These are phyloP conservation scores for Mythimna impura DNA, from an alignment of 2,888 invertebrate genomes.

Conservation along the genomic window DNA sequence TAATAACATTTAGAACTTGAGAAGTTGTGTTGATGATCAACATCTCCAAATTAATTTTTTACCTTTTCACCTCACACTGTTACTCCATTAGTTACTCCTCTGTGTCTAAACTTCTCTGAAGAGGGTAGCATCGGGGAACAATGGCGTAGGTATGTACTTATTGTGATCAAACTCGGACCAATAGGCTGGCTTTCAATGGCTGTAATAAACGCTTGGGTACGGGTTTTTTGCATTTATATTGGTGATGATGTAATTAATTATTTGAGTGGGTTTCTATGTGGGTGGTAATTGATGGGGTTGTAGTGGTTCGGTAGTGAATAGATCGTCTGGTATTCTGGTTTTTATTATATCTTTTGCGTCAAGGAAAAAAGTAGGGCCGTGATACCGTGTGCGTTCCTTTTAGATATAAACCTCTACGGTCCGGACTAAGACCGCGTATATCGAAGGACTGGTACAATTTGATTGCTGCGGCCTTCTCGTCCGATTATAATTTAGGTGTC, in stretches of 20 bases:
- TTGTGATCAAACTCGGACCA: constrained; percentile 61
- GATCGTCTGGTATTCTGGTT: neutral
- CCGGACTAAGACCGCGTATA: too few relatives aligned
- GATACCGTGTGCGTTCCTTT: too few relatives aligned
- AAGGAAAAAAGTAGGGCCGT: too few relatives aligned
- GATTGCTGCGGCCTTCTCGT: too few relatives aligned
- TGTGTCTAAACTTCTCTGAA: constrained; percentile 30
- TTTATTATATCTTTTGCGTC: too few relatives aligned
- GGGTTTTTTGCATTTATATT: constrained; percentile 42
- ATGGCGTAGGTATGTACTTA: constrained; percentile 56
- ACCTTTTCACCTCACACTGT: neutral
- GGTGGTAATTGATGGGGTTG: constrained; percentile 23
- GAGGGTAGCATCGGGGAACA: constrained; percentile 52
- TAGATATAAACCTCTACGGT: too few relatives aligned
- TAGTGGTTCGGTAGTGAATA: neutral
- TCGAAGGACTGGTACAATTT: too few relatives aligned
- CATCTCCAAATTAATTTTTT: too few relatives aligned
- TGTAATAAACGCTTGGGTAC: constrained; percentile 41
- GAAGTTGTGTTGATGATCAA: too few relatives aligned
- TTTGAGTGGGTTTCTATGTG: constrained; percentile 26
- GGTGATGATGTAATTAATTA: constrained; percentile 50
- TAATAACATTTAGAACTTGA: too few relatives aligned
- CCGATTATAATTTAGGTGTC: too few relatives aligned
- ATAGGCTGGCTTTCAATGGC: constrained; percentile 47
- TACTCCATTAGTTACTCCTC: constrained; percentile 40